Percentiles rank a stretch among this genome's conserved stretches.
Evolutionary conservation across 2,113 vertebrate species (phyloP).

Genomic region (Edolisoma coerulescens): DNA sequence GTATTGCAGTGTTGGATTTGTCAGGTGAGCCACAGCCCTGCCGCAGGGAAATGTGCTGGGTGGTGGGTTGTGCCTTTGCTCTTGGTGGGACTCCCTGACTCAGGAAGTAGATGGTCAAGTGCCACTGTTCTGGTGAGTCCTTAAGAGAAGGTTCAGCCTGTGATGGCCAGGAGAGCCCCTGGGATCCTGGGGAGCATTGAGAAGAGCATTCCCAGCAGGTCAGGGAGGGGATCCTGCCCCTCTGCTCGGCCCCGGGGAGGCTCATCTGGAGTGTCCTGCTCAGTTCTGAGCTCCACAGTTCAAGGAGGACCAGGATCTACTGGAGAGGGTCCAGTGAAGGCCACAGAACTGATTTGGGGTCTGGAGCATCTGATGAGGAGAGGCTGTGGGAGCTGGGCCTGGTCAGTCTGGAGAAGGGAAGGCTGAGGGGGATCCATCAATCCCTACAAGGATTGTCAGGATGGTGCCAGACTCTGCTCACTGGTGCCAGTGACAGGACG

Average conservation of each 20-base stretch:
- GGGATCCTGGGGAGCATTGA: neutral
- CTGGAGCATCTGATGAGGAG: neutral
- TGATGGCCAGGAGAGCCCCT: neutral
- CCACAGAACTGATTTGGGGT: neutral
- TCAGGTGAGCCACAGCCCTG: neutral
- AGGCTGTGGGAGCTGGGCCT: neutral
- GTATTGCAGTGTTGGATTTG: neutral
- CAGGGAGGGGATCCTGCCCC: neutral
- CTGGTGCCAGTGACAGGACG: neutral
- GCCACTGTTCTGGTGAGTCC: neutral
- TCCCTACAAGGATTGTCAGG: neutral
- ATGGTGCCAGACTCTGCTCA: neutral
- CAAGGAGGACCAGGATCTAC: neutral
- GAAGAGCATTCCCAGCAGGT: neutral
- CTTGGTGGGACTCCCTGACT: neutral
- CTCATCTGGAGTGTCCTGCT: neutral
- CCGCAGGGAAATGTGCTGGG: neutral
- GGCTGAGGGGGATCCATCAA: neutral
- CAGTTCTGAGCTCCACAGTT: neutral
- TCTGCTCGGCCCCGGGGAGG: neutral
- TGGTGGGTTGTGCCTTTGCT: neutral
- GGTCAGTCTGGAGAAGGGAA: neutral
- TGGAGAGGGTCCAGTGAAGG: neutral
- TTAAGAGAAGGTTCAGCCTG: neutral
- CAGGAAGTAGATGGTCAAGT: accelerated